These are phyloP conservation scores for Mycetomoellerius zeteki DNA, from an alignment of 1,140 invertebrate genomes.

Conservation along the genomic window DNA sequence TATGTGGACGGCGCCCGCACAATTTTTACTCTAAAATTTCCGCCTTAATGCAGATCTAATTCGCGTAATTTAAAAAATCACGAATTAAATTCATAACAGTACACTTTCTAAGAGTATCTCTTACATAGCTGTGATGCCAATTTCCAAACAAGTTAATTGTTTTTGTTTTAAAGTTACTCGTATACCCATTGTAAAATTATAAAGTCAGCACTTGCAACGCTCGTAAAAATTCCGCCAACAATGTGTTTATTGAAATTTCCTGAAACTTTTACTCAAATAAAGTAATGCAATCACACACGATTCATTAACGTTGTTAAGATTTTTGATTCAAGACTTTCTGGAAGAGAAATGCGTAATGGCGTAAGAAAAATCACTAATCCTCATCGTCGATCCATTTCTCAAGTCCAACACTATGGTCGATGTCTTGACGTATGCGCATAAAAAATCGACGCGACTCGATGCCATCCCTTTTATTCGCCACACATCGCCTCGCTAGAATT, in stretches of 20 bases:
- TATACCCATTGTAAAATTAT: constrained; percentile 46
- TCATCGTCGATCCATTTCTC: constrained; percentile 26
- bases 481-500: constrained; percentile 60
- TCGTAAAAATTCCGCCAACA: background rate
- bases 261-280: background rate
- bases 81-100: constrained; percentile 15
- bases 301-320: background rate
- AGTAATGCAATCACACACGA: no score
- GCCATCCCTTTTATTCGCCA: constrained; percentile 33
- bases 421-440: constrained; percentile 5
- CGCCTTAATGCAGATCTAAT: constrained; percentile 9
- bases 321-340: background rate
- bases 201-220: background rate
- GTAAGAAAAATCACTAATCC: background rate
- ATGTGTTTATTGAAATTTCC: background rate
- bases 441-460: constrained; percentile 40
- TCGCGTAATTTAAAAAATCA: background rate
- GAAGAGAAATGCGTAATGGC: constrained; percentile 8
- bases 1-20: constrained; percentile 82
- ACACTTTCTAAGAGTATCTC: constrained; percentile 12
- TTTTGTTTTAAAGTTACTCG: constrained; percentile 29
- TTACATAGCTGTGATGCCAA: constrained; percentile 10
- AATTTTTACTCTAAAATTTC: constrained; percentile 61
- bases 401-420: constrained; percentile 43
- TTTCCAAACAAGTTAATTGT: constrained; percentile 29